A percentile compares a stretch with the other conserved stretches of the same genome.
phyloP scores from a whole-genome alignment of 35 echinoderm and acorn worm genomes.

The Stichopus chloronotus region DNA sequence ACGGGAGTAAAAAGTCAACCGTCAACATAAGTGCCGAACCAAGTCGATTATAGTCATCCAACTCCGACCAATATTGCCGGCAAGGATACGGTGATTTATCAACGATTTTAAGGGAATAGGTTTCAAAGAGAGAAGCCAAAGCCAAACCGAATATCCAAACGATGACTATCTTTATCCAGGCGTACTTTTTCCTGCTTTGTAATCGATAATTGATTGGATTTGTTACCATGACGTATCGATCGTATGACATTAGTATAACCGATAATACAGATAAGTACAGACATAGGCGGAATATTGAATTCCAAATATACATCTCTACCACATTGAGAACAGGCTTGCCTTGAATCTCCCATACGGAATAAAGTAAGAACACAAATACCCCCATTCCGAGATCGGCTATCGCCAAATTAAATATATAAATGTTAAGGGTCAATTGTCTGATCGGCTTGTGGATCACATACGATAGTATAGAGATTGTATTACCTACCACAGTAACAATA shows the following conservation, averaged over 20 bases:
- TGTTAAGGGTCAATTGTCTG: slow-evolving; percentile 39
- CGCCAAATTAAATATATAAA: slow-evolving; percentile 45
- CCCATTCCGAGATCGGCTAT: slow-evolving; percentile 44
- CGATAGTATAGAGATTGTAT: slow-evolving; percentile 1
- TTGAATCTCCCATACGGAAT: slow-evolving; percentile 16
- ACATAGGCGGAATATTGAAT: slow-evolving; percentile 33
- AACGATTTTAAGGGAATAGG: slow-evolving; percentile 26
- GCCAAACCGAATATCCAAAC: slow-evolving; percentile 15
- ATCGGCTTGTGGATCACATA: slow-evolving; percentile 11
- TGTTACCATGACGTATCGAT: slow-evolving; percentile 49
- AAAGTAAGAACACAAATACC: not conserved
- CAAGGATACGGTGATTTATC: not conserved
- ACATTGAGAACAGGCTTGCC: not conserved
- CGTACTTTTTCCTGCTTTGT: not conserved
- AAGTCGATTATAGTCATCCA: not conserved
- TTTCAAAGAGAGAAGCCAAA: slow-evolving; percentile 24
- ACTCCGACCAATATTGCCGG: slow-evolving; percentile 2
- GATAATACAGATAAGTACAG: slow-evolving; percentile 36
- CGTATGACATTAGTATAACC: slow-evolving; percentile 26
- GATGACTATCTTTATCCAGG: slow-evolving; percentile 27
- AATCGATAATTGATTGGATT: slow-evolving; percentile 45
- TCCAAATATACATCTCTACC: slow-evolving; percentile 7
- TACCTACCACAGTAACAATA: slow-evolving; percentile 9
- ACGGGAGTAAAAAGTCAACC: slow-evolving; percentile 22
- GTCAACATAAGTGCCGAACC: not conserved